Conservation (phyloP, 2,113 vertebrate species). For the Sceloporus tristichus region DNA sequence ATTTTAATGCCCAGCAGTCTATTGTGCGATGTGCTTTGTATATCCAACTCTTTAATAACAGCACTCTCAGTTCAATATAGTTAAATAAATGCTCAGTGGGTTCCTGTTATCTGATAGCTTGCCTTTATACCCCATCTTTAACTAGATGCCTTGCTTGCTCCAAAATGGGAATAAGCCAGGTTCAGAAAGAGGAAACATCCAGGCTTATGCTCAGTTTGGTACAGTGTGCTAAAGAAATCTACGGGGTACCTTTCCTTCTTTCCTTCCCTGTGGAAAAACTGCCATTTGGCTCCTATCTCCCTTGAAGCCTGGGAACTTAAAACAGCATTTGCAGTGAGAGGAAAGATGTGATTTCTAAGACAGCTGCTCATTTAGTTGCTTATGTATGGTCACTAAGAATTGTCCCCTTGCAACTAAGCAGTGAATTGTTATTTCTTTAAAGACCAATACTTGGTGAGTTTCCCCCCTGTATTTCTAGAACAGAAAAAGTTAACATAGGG, state of each 20-base stretch:
- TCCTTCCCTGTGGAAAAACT: not conserved
- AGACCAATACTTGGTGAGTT: not conserved
- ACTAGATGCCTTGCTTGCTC: not conserved
- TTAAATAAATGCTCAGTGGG: not conserved
- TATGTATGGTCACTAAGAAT: not conserved
- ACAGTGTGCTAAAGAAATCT: not conserved
- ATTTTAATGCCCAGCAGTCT: conserved; percentile 8
- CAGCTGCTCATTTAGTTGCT: not conserved
- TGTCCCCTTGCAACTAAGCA: not conserved
- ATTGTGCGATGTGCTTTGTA: not conserved
- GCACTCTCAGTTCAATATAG: conserved; percentile 10
- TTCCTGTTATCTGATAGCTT: not conserved
- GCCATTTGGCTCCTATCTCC: not conserved
- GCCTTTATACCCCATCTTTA: not conserved
- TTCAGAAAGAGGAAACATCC: not conserved
- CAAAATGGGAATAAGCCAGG: not conserved
- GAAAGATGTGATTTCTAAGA: not conserved
- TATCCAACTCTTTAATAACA: conserved; percentile 40
- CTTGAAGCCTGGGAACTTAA: not conserved
- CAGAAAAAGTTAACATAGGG: not conserved
- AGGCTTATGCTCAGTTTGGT: not conserved
- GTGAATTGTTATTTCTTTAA: not conserved
- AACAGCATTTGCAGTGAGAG: not conserved
- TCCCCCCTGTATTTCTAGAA: not conserved
- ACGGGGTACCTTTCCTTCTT: not conserved